Conservation (phyloP, 2,888 invertebrate genomes). For the Cryptocephalus primarius region DNA sequence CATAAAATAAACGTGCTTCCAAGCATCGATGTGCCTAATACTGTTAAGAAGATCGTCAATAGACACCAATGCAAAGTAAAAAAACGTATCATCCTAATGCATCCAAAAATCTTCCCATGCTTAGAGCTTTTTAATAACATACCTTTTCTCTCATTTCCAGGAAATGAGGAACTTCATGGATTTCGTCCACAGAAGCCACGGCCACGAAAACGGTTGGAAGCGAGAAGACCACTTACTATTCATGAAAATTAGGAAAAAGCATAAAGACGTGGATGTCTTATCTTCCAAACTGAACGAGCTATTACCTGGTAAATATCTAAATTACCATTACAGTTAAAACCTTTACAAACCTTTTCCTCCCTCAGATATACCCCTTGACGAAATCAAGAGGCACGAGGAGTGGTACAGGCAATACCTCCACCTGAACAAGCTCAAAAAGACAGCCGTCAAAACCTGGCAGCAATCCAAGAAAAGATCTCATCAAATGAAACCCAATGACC, state of each 20-base stretch:
- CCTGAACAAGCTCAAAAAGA: constrained; percentile 35
- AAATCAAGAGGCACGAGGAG: constrained; percentile 38
- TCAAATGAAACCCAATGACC: not conserved
- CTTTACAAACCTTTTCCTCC: constrained; percentile 42
- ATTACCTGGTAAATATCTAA: constrained; percentile 21
- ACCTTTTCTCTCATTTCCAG: constrained; percentile 14
- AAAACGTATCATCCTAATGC: too few relatives aligned
- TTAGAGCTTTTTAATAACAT: too few relatives aligned
- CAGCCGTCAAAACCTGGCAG: constrained; percentile 38
- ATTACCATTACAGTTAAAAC: constrained; percentile 40
- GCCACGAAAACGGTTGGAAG: constrained; percentile 29
- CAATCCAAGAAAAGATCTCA: constrained; percentile 18
- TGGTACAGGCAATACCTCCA: constrained; percentile 40
- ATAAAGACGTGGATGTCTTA: constrained; percentile 21
- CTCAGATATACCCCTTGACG: constrained; percentile 29
- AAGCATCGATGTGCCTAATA: too few relatives aligned
- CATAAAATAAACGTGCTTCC: constrained; percentile 8
- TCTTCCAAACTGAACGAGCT: too few relatives aligned
- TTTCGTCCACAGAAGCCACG: constrained; percentile 40
- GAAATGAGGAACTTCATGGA: constrained; percentile 46
- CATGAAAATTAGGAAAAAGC: too few relatives aligned
- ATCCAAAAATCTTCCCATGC: too few relatives aligned
- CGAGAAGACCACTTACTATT: too few relatives aligned
- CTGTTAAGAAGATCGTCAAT: too few relatives aligned
- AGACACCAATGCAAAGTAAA: too few relatives aligned